phyloP scores from a whole-genome alignment of 2,888 invertebrate species.

The Lepidochrysops patricia region DNA sequence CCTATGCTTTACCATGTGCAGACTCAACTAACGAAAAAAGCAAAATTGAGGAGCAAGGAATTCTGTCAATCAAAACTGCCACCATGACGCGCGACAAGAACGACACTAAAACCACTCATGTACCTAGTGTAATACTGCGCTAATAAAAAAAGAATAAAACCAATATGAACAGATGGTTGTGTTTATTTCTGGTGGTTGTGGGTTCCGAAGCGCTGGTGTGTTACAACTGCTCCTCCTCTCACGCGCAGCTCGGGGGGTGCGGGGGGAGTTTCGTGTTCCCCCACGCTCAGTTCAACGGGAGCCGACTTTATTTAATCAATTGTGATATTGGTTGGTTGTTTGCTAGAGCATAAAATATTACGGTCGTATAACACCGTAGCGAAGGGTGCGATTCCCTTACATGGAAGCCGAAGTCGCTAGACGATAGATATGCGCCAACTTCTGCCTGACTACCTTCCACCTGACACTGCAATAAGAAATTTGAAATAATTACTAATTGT shows the following conservation, averaged over 20 bases:
- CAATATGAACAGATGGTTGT: neutral
- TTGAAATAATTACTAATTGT: no score
- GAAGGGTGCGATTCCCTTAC: no score
- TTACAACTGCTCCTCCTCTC: conserved; percentile 54
- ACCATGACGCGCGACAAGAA: no score
- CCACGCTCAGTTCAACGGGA: conserved; percentile 36
- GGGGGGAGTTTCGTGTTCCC: conserved; percentile 43
- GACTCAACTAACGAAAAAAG: neutral
- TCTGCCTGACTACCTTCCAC: no score
- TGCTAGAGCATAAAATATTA: no score
- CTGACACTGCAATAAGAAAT: no score
- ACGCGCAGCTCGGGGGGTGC: conserved; percentile 38
- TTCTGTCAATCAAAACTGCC: neutral
- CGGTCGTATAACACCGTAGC: no score
- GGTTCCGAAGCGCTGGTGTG: conserved; percentile 34
- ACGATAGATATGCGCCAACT: no score
- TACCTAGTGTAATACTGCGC: no score
- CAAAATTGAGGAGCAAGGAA: neutral
- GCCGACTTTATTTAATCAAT: conserved; percentile 39
- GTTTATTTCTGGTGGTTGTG: neutral
- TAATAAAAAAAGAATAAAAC: neutral
- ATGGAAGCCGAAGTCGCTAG: no score
- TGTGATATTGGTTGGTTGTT: conserved; percentile 30
- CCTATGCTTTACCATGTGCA: no score
- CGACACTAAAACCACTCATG: no score